These are phyloP conservation scores for Stegodyphus dumicola DNA, from an alignment of 1,140 invertebrate species.

Conservation along the genomic window DNA sequence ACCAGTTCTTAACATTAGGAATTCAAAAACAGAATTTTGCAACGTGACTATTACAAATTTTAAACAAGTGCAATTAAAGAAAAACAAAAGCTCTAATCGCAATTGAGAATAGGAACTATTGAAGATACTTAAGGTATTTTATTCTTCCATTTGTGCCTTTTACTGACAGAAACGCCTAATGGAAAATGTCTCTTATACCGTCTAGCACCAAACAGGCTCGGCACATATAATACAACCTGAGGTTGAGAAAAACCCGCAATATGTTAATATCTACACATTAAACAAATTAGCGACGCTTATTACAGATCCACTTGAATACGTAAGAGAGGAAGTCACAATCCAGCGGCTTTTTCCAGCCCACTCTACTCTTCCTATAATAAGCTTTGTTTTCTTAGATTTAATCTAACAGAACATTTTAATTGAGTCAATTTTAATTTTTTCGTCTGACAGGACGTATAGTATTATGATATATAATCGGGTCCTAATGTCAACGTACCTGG, in stretches of 20 bases:
- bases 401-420: not conserved
- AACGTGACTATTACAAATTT: no score
- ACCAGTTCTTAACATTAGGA: no score
- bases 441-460: not conserved
- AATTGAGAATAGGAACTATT: no score
- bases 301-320: not conserved
- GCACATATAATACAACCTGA: no score
- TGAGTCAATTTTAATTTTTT: not conserved
- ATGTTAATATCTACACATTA: constrained; percentile 13
- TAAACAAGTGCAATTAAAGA: no score
- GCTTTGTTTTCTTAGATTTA: constrained; percentile 4
- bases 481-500: not conserved
- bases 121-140: no score
- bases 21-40: no score
- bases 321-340: constrained; percentile 12
- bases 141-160: no score
- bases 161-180: not conserved
- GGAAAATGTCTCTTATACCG: not conserved
- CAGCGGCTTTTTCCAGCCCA: not conserved
- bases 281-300: constrained; percentile 9
- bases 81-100: no score
- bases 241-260: not conserved
- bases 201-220: no score
- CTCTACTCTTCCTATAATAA: not conserved
- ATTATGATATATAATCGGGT: not conserved